Percentiles rank a stretch among this genome's conserved stretches.
These are phyloP conservation scores for Apamea sordens DNA, from an alignment of 2,888 invertebrate species.

Conservation along the genomic window DNA sequence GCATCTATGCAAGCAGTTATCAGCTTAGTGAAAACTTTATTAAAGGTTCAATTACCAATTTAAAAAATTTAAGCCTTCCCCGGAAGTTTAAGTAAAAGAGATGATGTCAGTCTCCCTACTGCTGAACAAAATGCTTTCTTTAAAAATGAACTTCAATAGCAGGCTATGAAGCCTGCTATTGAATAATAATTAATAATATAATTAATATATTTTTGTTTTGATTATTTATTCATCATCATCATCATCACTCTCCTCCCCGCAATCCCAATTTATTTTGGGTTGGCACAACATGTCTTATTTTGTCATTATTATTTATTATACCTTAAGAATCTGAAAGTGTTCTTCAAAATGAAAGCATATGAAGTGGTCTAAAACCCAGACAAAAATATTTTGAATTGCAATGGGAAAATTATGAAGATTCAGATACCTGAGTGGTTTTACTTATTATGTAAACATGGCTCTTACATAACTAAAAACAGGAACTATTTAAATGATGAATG, in stretches of 20 bases:
- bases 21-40: too few species aligned
- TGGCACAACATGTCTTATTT: not conserved
- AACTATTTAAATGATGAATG: not conserved
- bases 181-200: too few species aligned
- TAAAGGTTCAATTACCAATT: too few species aligned
- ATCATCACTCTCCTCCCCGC: not conserved
- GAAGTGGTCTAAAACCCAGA: conserved; percentile 2
- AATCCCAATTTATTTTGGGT: not conserved
- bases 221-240: not conserved
- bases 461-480: not conserved
- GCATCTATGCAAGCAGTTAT: not conserved
- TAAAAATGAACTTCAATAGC: not conserved
- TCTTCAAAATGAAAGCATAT: not conserved
- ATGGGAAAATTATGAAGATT: conserved; percentile 7
- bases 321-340: not conserved
- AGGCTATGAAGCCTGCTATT: not conserved
- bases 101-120: too few species aligned
- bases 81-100: not conserved
- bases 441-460: not conserved
- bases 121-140: not conserved
- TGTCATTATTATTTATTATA: not conserved
- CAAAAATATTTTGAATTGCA: conserved; percentile 4
- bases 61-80: too few species aligned
- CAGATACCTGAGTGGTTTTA: not conserved
- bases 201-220: not conserved